Conservation (phyloP, 2,888 invertebrate species). For the Crossocerus cetratus region DNA sequence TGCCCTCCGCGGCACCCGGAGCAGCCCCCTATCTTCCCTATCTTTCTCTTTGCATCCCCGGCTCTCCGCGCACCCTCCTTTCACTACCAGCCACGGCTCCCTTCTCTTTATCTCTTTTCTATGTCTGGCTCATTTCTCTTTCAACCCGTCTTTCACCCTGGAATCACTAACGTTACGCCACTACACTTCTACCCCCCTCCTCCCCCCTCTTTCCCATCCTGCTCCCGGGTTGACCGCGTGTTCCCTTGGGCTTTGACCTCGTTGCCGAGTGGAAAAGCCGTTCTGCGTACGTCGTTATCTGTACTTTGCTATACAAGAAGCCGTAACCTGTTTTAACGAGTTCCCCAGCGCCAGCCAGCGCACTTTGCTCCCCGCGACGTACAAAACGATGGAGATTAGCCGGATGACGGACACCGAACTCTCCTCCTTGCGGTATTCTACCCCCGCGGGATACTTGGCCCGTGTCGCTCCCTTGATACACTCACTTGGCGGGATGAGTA, state of each 20-base stretch:
- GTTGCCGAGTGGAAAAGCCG: slow-evolving; percentile 22
- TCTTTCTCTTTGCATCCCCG: neutral
- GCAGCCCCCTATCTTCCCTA: neutral
- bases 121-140: too few species aligned
- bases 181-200: too few species aligned
- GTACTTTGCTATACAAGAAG: slow-evolving; percentile 30
- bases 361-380: neutral
- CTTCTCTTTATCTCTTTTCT: neutral
- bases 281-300: slow-evolving; percentile 34
- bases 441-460: too few species aligned
- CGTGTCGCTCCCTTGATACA: too few species aligned
- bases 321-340: slow-evolving; percentile 37
- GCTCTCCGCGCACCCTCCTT: neutral
- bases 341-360: slow-evolving; percentile 8
- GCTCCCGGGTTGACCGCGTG: slow-evolving; percentile 1
- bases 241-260: slow-evolving; percentile 33
- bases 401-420: neutral
- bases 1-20: too few species aligned
- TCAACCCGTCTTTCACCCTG: too few species aligned
- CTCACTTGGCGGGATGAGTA: too few species aligned
- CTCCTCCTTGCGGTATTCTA: too few species aligned
- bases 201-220: neutral
- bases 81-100: neutral
- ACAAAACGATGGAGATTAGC: slow-evolving; percentile 5
- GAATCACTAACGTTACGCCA: neutral